These are phyloP conservation scores for rabbit (Oryctolagus cuniculus) DNA, from an alignment of 2,113 vertebrate genomes.

Conservation along the genomic window DNA sequence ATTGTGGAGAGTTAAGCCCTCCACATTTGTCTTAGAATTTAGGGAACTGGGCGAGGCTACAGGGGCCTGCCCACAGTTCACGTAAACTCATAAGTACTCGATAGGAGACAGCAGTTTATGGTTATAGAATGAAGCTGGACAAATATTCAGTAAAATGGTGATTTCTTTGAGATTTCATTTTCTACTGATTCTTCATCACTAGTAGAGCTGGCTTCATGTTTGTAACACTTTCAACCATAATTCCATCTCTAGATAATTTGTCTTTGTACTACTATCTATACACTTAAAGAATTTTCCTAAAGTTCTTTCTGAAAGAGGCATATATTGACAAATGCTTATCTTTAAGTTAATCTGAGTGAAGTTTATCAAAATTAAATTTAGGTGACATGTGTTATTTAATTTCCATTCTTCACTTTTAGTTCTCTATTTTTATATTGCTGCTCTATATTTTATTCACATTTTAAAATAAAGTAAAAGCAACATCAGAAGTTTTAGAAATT, in stretches of 20 bases:
- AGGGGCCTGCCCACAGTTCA: background rate
- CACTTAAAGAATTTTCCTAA: background rate
- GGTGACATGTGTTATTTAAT: background rate
- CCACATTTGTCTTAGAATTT: background rate
- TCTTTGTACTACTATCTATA: background rate
- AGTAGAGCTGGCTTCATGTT: background rate
- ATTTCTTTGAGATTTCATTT: background rate
- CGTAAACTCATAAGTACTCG: background rate
- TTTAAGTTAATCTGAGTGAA: slow-evolving; percentile 27
- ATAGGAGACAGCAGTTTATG: background rate
- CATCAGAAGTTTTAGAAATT: background rate
- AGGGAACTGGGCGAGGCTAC: background rate
- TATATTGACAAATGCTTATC: background rate
- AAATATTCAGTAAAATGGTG: background rate
- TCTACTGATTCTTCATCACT: background rate
- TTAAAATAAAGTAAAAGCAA: background rate
- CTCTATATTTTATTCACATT: background rate
- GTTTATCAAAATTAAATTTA: slow-evolving; percentile 32
- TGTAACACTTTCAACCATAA: background rate
- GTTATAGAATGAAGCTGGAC: background rate
- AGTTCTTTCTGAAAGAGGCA: background rate
- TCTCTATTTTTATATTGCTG: slow-evolving; percentile 23
- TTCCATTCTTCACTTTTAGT: background rate
- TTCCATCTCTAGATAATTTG: background rate
- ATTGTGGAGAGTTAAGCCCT: background rate